Percentiles rank a stretch among this genome's conserved stretches.
These are phyloP conservation scores for Scaptomyza caliginosa DNA, from an alignment of 2,888 invertebrate species.

Conservation along the genomic window DNA sequence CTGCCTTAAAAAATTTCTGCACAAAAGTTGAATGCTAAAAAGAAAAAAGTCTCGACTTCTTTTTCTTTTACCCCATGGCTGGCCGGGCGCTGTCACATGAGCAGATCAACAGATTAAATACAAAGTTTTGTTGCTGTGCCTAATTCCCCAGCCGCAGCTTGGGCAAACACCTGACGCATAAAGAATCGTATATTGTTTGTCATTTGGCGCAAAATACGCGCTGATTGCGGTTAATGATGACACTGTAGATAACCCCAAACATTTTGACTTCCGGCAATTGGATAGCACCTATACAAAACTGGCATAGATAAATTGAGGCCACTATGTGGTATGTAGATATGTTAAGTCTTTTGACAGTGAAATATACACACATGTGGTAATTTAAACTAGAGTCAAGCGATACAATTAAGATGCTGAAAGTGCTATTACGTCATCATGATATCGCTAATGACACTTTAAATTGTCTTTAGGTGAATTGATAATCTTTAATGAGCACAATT, in stretches of 20 bases:
- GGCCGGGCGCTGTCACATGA: conserved; percentile 38
- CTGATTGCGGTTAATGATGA: conserved; percentile 79
- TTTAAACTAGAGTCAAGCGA: conserved; percentile 13
- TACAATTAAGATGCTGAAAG: conserved; percentile 28
- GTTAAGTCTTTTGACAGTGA: conserved; percentile 2
- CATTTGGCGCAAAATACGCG: conserved; percentile 58
- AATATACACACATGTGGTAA: conserved; percentile 4
- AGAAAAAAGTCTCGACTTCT: conserved; percentile 18
- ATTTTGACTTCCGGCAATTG: conserved; percentile 16
- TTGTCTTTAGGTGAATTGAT: neutral
- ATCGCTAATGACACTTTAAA: conserved; percentile 7
- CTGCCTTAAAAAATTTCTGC: conserved; percentile 60
- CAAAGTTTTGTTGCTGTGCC: conserved; percentile 47
- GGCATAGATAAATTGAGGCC: neutral
- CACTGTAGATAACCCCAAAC: conserved; percentile 59
- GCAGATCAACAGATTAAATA: conserved; percentile 75
- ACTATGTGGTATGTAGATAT: neutral
- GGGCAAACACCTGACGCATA: conserved; percentile 47
- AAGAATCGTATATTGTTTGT: conserved; percentile 63
- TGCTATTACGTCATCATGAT: neutral
- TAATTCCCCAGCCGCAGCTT: conserved; percentile 57
- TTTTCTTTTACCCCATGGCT: neutral
- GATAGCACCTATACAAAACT: neutral
- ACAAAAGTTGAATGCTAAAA: conserved; percentile 34
- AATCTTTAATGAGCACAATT: neutral